Evolutionary conservation across 1,140 invertebrate genomes (phyloP).

Genomic region (Zaprionus nigranus): DNA sequence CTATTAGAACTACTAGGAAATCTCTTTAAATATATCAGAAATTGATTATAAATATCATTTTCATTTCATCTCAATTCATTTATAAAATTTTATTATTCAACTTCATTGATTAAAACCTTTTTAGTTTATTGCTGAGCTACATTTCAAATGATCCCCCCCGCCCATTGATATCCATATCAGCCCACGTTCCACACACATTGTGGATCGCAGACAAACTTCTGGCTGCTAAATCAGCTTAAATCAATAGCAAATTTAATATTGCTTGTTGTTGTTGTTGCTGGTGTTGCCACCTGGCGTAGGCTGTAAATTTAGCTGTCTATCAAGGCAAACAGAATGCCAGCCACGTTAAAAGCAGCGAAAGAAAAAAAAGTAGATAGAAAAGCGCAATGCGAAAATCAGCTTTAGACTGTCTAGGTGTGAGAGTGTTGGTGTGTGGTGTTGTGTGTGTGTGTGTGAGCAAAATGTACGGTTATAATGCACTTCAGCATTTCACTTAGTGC

Average conservation of each 20-base stretch:
- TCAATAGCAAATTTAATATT: slow-evolving; percentile 24
- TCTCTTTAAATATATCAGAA: too few relatives aligned
- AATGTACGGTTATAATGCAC: slow-evolving; percentile 78
- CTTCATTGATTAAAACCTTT: neutral
- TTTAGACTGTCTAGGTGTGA: slow-evolving; percentile 28
- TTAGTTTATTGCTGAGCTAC: neutral
- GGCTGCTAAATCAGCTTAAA: slow-evolving; percentile 25
- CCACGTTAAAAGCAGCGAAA: slow-evolving; percentile 62
- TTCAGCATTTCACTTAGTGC: slow-evolving; percentile 72
- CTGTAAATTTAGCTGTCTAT: slow-evolving; percentile 47
- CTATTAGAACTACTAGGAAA: too few relatives aligned
- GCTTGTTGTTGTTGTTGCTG: slow-evolving; percentile 3
- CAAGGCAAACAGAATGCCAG: slow-evolving; percentile 61
- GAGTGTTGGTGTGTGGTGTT: slow-evolving; percentile 31
- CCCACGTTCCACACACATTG: neutral
- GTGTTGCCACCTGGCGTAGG: slow-evolving; percentile 49
- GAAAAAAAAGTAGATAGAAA: slow-evolving; percentile 56
- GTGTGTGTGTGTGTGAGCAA: slow-evolving; percentile 49
- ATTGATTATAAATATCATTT: too few relatives aligned
- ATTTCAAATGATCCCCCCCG: neutral
- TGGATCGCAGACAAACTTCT: slow-evolving; percentile 10
- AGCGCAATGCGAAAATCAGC: slow-evolving; percentile 49
- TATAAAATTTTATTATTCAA: neutral
- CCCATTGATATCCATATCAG: neutral
- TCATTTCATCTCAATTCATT: neutral